Conservation (phyloP, 2,888 invertebrate genomes). For the Megamerina dolium region DNA sequence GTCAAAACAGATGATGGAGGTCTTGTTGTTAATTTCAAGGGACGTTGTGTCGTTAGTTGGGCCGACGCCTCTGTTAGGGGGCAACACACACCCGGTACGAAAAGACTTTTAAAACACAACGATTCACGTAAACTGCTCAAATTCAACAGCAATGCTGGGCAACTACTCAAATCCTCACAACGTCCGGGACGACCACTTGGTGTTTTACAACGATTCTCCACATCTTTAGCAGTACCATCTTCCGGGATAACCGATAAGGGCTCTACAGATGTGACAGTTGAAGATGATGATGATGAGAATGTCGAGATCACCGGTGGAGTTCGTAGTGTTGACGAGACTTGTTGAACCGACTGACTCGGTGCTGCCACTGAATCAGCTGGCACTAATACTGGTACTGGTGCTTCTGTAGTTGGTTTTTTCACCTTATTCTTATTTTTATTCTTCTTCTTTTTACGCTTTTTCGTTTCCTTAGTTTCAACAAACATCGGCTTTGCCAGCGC, state of each 20-base stretch:
- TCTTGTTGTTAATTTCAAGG: slow-evolving; percentile 37
- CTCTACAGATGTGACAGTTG: slow-evolving; percentile 20
- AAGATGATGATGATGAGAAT: slow-evolving; percentile 11
- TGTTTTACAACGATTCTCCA: slow-evolving; percentile 67
- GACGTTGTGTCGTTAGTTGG: slow-evolving; percentile 40
- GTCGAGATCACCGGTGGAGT: slow-evolving; percentile 32
- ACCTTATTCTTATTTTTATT: slow-evolving; percentile 41
- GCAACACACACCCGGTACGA: slow-evolving; percentile 89
- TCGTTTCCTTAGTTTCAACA: slow-evolving; percentile 43
- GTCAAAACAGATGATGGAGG: slow-evolving; percentile 41
- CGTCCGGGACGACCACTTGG: slow-evolving; percentile 73
- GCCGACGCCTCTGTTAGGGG: slow-evolving; percentile 53
- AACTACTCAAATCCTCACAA: slow-evolving; percentile 83
- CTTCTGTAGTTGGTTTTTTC: slow-evolving; percentile 39
- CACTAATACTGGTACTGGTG: no score
- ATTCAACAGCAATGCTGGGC: slow-evolving; percentile 77
- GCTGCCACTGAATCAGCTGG: neutral
- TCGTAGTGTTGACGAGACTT: slow-evolving; percentile 32
- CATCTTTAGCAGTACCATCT: slow-evolving; percentile 51
- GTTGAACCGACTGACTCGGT: neutral
- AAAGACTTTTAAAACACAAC: slow-evolving; percentile 83
- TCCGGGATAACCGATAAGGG: slow-evolving; percentile 47
- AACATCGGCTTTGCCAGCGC: slow-evolving; percentile 29
- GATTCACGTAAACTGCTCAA: slow-evolving; percentile 76
- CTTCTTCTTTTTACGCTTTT: slow-evolving; percentile 42